Base-by-base conservation (phyloP, 1,140 invertebrate species). In the Orius insidiosus region DNA sequence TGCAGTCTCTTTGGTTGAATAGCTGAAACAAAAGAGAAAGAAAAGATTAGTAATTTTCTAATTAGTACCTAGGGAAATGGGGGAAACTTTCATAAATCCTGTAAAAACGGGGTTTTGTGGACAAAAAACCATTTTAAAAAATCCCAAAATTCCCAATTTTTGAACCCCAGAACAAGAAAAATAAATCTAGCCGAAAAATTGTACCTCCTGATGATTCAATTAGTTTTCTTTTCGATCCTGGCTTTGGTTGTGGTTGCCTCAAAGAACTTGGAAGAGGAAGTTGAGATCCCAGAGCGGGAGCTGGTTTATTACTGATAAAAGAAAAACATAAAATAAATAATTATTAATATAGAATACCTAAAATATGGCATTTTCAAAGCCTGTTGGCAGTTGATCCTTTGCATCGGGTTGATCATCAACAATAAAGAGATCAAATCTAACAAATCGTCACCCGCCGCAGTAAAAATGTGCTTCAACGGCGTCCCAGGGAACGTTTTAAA, bases 381-480 rank as follows among this genome's bases (percentile, higher is more conserved):
- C 55, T 83, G 73, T 18, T 78, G 76, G 55, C 87, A 89, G 16
- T 76, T 79, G 56, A 80, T 83, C 51, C 95, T 71, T 41, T 78
- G 76, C 1, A 81, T 61, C 4, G 95, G 95, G 69, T 93, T 85
- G 51, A 97, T 69, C 10, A 74, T 68, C 1, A 98, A 68, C 43
- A 96, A 66, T 35, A 70, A n/a, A 38, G 76, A 72, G 42, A 98
- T 66, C 31, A 99, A 62, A 52, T 82, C 74, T 5, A 99, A 60
- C n/a, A 97, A 66, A 68, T 98, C 94, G 65, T 95, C 84, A 8
- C 76, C 71, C 10, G 92, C 93, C 5, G 95, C 95, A 32, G 86
- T 93, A 58, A 99, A n/a, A 55, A 98, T 94, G 54, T 92, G 77
- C 46, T 82, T 78, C 14, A 96, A 61, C 13, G 85, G 81, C 8